Base-by-base conservation (phyloP, 1,140 invertebrate species). In the Drosophila sulfurigaster region DNA sequence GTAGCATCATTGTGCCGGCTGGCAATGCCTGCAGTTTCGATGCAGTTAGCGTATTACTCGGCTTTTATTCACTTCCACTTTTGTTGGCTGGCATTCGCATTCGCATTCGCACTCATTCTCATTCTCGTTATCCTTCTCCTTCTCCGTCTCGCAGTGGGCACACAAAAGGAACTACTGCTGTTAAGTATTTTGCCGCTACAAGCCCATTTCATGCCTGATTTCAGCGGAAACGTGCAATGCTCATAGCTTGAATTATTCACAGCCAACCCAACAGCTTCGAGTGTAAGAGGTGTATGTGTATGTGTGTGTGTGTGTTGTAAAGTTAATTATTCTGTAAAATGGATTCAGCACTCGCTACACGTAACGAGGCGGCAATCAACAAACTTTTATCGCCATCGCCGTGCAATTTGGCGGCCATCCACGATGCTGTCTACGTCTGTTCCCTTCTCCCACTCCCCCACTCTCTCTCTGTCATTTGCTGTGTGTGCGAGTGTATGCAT, bases 181-280 rank as follows among this genome's bases (percentile, higher is more conserved):
- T 57, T 57, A 54, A 62, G 57, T 56, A 45, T 35, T 67, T 66
- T 58, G 64, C 45, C 68, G 28, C 20, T 67, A 59, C 54, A 73
- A 52, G 56, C 49, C 30, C 66, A 75, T 86, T 86, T 65, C 58
- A 81, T 58, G 82, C 74, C 76, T 80, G 82, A 78, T 85, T 85
- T 86, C 65, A 56, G 71, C 20, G n/a, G 28, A 51, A 54, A 63
- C 49, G 57, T 58, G 62, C 64, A 49, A 15, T 58, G 59, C 75
- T 57, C 43, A 35, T 25, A 60, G 45, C 30, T 15, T 79, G 35
- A 82, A 82, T 82, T 75, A 82, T 75, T 82, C 80, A 59, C 54
- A 58, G 43, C 11, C 49, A 60, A 15, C 49, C 20, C 48, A 51
- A n/a, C 45, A 25, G 20, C 15, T 51, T 13, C 13, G 15, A 58